Conservation (phyloP, 1,140 invertebrate genomes). For the Phthorimaea operculella region DNA sequence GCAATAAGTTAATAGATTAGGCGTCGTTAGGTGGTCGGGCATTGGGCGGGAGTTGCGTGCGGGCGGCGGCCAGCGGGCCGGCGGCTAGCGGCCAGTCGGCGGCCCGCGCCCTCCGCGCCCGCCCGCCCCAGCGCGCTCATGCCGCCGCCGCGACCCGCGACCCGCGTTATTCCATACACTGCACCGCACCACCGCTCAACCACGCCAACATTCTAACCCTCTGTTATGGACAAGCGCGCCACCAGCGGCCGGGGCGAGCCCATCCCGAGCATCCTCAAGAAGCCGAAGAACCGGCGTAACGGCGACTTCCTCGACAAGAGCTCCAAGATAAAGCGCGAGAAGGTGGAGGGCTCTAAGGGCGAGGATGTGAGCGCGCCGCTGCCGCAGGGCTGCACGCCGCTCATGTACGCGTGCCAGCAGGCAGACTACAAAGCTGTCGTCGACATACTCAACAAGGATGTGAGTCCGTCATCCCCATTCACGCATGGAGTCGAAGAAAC, state of each 20-base stretch:
- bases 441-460: conserved; percentile 62
- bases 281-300: conserved; percentile 39
- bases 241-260: conserved; percentile 47
- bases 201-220: conserved; percentile 21
- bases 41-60: conserved; percentile 40
- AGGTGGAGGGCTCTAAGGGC: conserved; percentile 34
- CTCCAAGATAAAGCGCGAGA: conserved; percentile 54
- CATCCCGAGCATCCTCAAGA: conserved; percentile 59
- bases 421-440: conserved; percentile 64
- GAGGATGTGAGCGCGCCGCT: conserved; percentile 51
- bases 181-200: conserved; percentile 39
- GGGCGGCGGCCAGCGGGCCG: conserved; percentile 37
- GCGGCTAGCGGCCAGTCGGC: conserved; percentile 46
- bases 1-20: conserved; percentile 37
- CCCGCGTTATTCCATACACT: too few relatives aligned
- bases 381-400: conserved; percentile 74
- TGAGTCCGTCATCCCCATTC: conserved; percentile 37
- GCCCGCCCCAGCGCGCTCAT: conserved; percentile 34
- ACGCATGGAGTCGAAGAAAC: background rate
- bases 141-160: conserved; percentile 1
- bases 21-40: conserved; percentile 26
- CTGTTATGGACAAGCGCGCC: conserved; percentile 60
- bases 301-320: conserved; percentile 56
- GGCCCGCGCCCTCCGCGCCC: conserved; percentile 55
- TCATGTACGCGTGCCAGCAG: conserved; percentile 93